Evolutionary conservation across 2,113 vertebrate genomes (phyloP).

Genomic region (Monarcha castaneiventris): DNA sequence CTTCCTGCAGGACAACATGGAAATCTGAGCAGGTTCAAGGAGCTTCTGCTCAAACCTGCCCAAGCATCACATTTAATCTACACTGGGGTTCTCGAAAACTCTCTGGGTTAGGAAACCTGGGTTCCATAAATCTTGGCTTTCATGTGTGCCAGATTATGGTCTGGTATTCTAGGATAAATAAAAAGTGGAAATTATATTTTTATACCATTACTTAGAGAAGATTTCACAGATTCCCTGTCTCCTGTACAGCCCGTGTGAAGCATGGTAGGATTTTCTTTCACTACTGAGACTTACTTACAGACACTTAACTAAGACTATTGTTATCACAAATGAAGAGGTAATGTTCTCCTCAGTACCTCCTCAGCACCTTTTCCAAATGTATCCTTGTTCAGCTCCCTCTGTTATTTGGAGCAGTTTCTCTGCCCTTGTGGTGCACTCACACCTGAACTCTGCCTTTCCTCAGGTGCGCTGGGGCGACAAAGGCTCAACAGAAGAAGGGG

Average conservation of each 20-base stretch:
- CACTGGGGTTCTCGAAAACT: neutral
- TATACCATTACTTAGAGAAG: neutral
- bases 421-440: neutral
- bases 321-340: neutral
- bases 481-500: conserved; percentile 96
- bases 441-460: neutral
- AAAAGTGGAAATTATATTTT: neutral
- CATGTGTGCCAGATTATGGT: neutral
- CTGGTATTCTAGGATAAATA: neutral
- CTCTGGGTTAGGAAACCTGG: neutral
- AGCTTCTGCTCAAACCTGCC: neutral
- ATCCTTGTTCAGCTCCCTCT: neutral
- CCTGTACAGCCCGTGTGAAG: neutral
- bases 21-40: neutral
- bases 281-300: neutral
- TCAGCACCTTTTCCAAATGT: neutral
- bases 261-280: neutral
- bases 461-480: conserved; percentile 98
- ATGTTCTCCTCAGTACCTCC: neutral
- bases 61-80: neutral
- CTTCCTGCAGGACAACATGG: neutral
- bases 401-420: neutral
- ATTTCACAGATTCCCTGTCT: neutral
- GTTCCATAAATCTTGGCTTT: neutral
- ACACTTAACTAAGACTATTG: neutral